Conservation (phyloP, 2,888 invertebrate species). For the Malthinus seriepunctatus region DNA sequence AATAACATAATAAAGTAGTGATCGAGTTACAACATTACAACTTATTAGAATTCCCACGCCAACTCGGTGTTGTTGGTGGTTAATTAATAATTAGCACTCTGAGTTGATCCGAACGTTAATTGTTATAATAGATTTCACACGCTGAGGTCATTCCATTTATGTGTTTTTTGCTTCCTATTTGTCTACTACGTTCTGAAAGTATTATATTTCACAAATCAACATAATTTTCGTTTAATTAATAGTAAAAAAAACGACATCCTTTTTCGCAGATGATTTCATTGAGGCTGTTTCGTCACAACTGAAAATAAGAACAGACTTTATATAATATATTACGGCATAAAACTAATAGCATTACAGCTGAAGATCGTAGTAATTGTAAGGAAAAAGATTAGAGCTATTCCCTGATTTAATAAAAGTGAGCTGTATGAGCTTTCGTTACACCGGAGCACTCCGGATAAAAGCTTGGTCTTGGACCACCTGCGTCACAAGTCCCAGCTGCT, state of each 20-base stretch:
- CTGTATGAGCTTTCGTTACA: constrained; percentile 31
- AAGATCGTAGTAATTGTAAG: constrained; percentile 29
- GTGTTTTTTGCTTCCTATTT: constrained; percentile 36
- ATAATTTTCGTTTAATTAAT: constrained; percentile 27
- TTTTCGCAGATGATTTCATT: constrained; percentile 28
- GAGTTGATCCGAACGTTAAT: constrained; percentile 39
- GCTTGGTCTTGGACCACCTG: constrained; percentile 46
- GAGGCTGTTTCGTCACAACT: constrained; percentile 14
- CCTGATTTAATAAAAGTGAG: constrained; percentile 49
- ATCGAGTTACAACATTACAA: neutral
- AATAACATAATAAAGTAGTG: neutral
- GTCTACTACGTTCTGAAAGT: constrained; percentile 19
- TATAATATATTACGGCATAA: constrained; percentile 8
- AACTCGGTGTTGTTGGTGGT: constrained; percentile 36
- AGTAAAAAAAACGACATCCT: constrained; percentile 21
- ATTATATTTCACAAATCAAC: constrained; percentile 29
- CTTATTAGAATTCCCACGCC: constrained; percentile 34
- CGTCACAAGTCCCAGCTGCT: constrained; percentile 44
- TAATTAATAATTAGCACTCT: constrained; percentile 41
- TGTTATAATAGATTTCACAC: constrained; percentile 39
- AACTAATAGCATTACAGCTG: constrained; percentile 15
- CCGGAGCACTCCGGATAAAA: constrained; percentile 47
- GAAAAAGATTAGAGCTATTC: constrained; percentile 46
- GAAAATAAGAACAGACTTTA: constrained; percentile 3
- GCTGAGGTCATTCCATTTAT: constrained; percentile 40